Conservation (phyloP, 2,797 vertebrate species). For the Molossus molossus region DNA sequence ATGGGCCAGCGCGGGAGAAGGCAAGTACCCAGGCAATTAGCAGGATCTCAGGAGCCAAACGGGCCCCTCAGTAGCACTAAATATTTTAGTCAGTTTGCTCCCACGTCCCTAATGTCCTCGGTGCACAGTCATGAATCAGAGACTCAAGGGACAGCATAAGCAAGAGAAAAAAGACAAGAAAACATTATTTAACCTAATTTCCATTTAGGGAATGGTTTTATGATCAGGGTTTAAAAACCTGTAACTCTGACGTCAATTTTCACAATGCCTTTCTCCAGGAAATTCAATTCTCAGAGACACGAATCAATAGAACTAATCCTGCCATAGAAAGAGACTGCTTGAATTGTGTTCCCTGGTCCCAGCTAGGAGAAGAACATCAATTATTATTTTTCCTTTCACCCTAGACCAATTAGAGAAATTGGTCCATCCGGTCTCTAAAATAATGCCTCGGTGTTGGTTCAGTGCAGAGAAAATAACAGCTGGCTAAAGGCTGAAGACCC, state of each 20-base stretch:
- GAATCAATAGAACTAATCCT: constrained; percentile 54
- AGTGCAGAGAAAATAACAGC: constrained; percentile 18
- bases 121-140: not conserved
- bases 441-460: constrained; percentile 58
- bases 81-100: constrained; percentile 70
- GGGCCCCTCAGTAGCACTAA: constrained; percentile 42
- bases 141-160: not conserved
- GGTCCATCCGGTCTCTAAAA: not conserved
- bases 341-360: not conserved
- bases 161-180: not conserved
- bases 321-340: not conserved
- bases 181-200: not conserved
- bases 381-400: constrained; percentile 18
- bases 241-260: constrained; percentile 1
- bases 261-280: constrained; percentile 26
- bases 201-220: constrained; percentile 20
- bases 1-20: constrained; percentile 13
- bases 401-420: constrained; percentile 62
- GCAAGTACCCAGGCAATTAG: constrained; percentile 62
- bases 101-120: not conserved
- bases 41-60: constrained; percentile 70
- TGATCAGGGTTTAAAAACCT: constrained; percentile 27
- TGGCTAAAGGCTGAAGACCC: not conserved
- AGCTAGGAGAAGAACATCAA: constrained; percentile 30
- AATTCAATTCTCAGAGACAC: constrained; percentile 19